Evolutionary conservation across 1,140 invertebrate species (phyloP).

Genomic region (Dendroctonus ponderosae): DNA sequence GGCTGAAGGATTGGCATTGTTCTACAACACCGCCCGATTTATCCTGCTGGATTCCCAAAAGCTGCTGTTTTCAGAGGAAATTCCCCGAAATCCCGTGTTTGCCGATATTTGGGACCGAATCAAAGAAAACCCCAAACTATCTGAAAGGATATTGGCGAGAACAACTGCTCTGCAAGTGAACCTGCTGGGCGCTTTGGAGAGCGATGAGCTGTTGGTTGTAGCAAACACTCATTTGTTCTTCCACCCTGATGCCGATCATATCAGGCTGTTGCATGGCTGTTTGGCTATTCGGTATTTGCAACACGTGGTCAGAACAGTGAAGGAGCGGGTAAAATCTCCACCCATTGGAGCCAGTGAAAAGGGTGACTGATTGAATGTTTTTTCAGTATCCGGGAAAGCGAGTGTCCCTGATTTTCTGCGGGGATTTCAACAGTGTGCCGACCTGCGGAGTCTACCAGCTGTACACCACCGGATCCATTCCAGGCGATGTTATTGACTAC

Average conservation of each 20-base stretch:
- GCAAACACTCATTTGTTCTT: slow-evolving; percentile 94
- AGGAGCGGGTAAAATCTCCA: slow-evolving; percentile 52
- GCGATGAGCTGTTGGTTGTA: slow-evolving; percentile 66
- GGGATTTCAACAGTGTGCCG: slow-evolving; percentile 86
- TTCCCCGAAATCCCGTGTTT: slow-evolving; percentile 58
- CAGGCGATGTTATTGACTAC: slow-evolving; percentile 68
- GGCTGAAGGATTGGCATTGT: slow-evolving; percentile 77
- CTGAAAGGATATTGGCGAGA: slow-evolving; percentile 61
- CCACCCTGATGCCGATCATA: slow-evolving; percentile 85
- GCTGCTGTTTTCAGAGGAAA: slow-evolving; percentile 54
- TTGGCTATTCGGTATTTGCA: slow-evolving; percentile 63
- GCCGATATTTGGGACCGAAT: slow-evolving; percentile 63
- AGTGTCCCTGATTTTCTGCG: slow-evolving; percentile 71
- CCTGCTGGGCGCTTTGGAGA: slow-evolving; percentile 62
- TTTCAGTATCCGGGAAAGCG: slow-evolving; percentile 57
- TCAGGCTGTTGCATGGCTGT: slow-evolving; percentile 77
- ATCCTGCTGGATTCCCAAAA: slow-evolving; percentile 49
- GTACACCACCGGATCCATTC: slow-evolving; percentile 67
- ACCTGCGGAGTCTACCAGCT: slow-evolving; percentile 77
- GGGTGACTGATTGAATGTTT: slow-evolving; percentile 3
- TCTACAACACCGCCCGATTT: slow-evolving; percentile 67
- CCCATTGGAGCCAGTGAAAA: neutral
- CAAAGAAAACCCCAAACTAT: slow-evolving; percentile 59
- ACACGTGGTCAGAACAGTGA: slow-evolving; percentile 52
- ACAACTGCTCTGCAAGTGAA: slow-evolving; percentile 64